Conservation (phyloP, 30 jellyfish, hydroid and myxozoan species). For the Mastigias papua region DNA sequence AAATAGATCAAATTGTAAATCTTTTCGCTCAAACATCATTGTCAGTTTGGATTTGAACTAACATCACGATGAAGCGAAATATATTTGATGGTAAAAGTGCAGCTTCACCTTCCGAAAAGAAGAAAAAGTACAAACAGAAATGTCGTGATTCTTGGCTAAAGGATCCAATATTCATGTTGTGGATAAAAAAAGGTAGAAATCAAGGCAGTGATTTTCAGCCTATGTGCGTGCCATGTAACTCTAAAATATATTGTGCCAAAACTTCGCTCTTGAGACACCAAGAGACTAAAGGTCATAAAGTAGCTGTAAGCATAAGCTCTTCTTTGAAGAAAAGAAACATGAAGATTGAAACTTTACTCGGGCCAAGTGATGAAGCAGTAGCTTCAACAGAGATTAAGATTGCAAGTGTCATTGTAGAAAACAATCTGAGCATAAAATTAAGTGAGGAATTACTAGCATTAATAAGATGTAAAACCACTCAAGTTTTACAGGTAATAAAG, state of each 20-base stretch:
- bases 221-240: constrained; percentile 21
- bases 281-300: constrained; percentile 42
- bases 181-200: constrained; percentile 13
- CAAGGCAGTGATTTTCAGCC: constrained; percentile 30
- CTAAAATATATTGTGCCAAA: constrained; percentile 34
- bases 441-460: constrained; percentile 1
- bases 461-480: too few species aligned
- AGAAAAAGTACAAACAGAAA: constrained; percentile 21
- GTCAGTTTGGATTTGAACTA: background rate
- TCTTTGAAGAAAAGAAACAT: constrained; percentile 8
- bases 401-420: constrained; percentile 63
- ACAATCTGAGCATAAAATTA: constrained; percentile 38
- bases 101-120: constrained; percentile 8
- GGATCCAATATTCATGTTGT: constrained; percentile 6
- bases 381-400: constrained; percentile 40
- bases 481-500: too few species aligned
- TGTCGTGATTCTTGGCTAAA: constrained; percentile 40
- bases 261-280: constrained; percentile 57
- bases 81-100: background rate
- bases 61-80: constrained; percentile 9
- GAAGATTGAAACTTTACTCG: constrained; percentile 6
- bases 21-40: background rate
- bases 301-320: constrained; percentile 15
- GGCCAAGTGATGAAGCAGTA: constrained; percentile 37
- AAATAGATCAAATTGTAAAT: too few species aligned